These are phyloP conservation scores for Syndactyla subalaris DNA, from an alignment of 2,797 vertebrate species.

Conservation along the genomic window DNA sequence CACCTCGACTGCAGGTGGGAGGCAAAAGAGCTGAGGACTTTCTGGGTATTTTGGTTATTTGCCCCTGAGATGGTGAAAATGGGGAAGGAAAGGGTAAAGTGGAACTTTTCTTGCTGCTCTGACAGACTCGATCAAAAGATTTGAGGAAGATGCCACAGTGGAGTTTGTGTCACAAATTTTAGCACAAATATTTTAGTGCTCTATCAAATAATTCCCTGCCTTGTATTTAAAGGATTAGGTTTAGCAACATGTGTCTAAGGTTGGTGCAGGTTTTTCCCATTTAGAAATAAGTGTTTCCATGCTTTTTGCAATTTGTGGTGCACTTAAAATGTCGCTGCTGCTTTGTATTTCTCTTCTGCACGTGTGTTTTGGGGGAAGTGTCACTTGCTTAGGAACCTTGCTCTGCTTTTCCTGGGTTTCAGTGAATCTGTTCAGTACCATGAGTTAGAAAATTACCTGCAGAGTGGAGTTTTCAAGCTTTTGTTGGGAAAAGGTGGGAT, in stretches of 20 bases:
- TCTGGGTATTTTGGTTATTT: neutral
- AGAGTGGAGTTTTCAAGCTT: neutral
- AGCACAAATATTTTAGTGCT: constrained; percentile 60
- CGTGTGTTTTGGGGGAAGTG: constrained; percentile 65
- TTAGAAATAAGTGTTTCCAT: constrained; percentile 80
- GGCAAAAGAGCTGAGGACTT: neutral
- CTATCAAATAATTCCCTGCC: constrained; percentile 46
- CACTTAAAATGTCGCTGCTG: constrained; percentile 77
- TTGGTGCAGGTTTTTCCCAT: constrained; percentile 78
- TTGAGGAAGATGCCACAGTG: constrained; percentile 27
- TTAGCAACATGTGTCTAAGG: constrained; percentile 67
- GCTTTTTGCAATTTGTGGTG: constrained; percentile 76
- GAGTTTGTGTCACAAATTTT: constrained; percentile 45
- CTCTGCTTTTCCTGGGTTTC: constrained; percentile 54
- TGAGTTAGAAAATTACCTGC: constrained; percentile 36
- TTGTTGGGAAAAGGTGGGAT: neutral
- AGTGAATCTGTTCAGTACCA: constrained; percentile 51
- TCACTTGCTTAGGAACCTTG: constrained; percentile 64
- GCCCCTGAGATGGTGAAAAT: accelerated
- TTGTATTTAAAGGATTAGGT: constrained; percentile 67
- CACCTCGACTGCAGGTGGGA: accelerated
- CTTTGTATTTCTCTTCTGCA: constrained; percentile 70
- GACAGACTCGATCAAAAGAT: neutral
- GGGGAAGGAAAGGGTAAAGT: neutral
- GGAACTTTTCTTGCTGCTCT: neutral